Base-by-base conservation (phyloP, 2,888 invertebrate genomes). In the Acanthacorydalis orientalis region DNA sequence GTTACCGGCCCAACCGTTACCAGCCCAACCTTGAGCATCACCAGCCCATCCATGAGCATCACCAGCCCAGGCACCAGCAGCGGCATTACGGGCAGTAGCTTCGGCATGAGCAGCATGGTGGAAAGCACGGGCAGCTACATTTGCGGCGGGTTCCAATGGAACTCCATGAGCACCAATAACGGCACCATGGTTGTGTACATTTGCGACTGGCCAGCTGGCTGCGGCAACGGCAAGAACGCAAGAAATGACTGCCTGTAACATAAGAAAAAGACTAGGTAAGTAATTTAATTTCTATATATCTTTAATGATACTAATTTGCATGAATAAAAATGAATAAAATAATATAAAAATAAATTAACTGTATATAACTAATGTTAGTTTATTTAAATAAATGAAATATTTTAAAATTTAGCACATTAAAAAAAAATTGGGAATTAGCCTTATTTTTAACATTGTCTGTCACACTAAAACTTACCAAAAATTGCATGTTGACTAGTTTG, bases 1-100 rank as follows among this genome's bases (percentile, higher is more conserved):
- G n/a, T n/a, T n/a, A 14, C 12, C 37, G 7, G 37, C 37, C 12
- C n/a, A n/a, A 11, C n/a, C n/a, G n/a, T 42, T 42, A 2, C 32
- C 34, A 16, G 42, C 34, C 6, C 15, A 40, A 34, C 50, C 69
- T 2, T 12, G 14, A 15, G 39, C 14, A 14, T 12, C 38, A 15
- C 9, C 7, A 11, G 39, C 39, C 12, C 14, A 15, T 23, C 43
- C 47, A 23, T 39, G 38, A 31, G 35, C 42, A 10, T 15, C 47
- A 9, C 15, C 34, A 4, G 47, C 47, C 23, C 35, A 14, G n/a
- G 43, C 34, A 31, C 34, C 34, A 31, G 43, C 42, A 7, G 41
- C 42, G n/a, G 47, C 47, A 16, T 47, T 41, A 8, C 16, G 35
- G 8, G 34, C 23, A 23, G 31, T 42, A 10, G 47, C 47, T 14